phyloP scores from a whole-genome alignment of 2,113 vertebrate genomes.

The Spea bombifrons region DNA sequence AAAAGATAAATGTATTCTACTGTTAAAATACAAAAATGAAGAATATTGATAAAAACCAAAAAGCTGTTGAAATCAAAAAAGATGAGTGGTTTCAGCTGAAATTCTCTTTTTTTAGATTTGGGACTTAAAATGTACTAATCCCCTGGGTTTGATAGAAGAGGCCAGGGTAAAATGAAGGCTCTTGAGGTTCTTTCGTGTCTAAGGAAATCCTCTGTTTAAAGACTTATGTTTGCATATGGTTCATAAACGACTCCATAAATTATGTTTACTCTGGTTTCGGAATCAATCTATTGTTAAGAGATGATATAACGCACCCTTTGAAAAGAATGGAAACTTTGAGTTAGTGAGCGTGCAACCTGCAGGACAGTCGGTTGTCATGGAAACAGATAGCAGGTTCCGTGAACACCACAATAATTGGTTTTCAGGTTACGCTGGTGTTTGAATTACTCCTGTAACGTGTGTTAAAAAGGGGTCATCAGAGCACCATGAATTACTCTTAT shows the following conservation, averaged over 20 bases:
- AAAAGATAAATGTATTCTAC: no score
- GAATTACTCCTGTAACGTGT: conserved; percentile 21
- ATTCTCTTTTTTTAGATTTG: not conserved
- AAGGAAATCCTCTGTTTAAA: not conserved
- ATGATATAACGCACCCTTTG: conserved; percentile 12
- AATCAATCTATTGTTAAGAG: conserved; percentile 15
- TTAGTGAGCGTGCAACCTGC: not conserved
- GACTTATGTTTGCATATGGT: no score
- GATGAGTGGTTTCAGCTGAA: not conserved
- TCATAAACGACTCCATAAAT: conserved; percentile 6
- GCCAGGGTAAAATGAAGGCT: not conserved
- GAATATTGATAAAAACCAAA: no score
- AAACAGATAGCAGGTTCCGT: conserved; percentile 14
- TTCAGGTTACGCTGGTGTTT: conserved; percentile 14
- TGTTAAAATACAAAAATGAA: no score
- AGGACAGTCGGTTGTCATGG: conserved; percentile 36
- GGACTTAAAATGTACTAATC: not conserved
- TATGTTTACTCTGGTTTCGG: conserved; percentile 16
- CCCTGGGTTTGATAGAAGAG: not conserved
- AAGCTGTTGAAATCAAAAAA: no score
- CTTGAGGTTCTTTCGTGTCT: not conserved
- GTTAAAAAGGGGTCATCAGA: conserved; percentile 41
- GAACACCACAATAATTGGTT: conserved; percentile 17
- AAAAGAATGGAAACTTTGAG: conserved; percentile 14
- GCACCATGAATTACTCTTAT: conserved; percentile 10